Evolutionary conservation across 2,113 vertebrate genomes (phyloP).

Genomic region (Sisor rabdophorus): DNA sequence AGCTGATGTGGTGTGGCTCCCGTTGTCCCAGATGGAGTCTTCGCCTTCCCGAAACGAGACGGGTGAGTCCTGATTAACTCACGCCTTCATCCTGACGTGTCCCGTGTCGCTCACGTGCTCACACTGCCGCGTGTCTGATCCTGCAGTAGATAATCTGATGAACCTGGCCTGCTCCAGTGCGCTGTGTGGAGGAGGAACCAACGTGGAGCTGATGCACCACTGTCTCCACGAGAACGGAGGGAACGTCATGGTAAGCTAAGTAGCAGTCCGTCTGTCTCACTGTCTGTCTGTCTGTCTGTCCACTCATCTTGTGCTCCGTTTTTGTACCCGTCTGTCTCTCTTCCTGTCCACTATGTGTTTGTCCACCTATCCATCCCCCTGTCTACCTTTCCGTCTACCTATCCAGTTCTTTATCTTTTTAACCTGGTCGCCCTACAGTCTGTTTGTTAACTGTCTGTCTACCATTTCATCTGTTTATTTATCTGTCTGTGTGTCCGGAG

Average conservation of each 20-base stretch:
- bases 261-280: neutral
- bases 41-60: slow-evolving; percentile 67
- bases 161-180: slow-evolving; percentile 89
- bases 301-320: neutral
- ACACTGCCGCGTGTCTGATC: neutral
- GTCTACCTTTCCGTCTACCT: neutral
- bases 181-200: slow-evolving; percentile 89
- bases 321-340: neutral
- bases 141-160: slow-evolving; percentile 83
- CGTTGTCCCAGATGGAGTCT: slow-evolving; percentile 65
- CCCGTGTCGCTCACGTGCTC: neutral
- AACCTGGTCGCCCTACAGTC: too few species aligned
- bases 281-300: too few species aligned
- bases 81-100: neutral
- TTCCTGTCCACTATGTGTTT: neutral
- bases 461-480: fast-evolving
- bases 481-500: neutral
- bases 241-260: slow-evolving; percentile 81
- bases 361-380: neutral
- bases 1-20: slow-evolving; percentile 87
- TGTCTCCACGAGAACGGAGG: slow-evolving; percentile 87
- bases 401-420: neutral
- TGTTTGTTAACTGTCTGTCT: neutral
- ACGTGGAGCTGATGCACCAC: slow-evolving; percentile 91
- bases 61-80: slow-evolving; percentile 61